A percentile compares a stretch with the other conserved stretches of the same genome.
Conservation (phyloP, 2,797 vertebrate genomes). For the Macroramphosus scolopax region DNA sequence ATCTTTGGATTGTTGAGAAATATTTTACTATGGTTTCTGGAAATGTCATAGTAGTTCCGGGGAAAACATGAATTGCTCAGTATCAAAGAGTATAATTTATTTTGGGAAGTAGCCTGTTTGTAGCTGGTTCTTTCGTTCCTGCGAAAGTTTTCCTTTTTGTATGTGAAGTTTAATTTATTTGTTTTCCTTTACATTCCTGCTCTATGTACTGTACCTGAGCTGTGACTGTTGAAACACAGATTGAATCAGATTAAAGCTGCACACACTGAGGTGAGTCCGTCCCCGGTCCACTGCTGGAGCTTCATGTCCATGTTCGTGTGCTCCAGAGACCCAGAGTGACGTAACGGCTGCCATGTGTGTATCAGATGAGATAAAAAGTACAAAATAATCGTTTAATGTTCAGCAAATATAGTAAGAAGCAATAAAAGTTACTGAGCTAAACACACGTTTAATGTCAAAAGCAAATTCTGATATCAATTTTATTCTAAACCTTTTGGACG, state of each 20-base stretch:
- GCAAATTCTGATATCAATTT: too few relatives aligned
- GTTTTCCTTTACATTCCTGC: slow-evolving; percentile 47
- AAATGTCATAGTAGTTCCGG: slow-evolving; percentile 37
- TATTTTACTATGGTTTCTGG: slow-evolving; percentile 35
- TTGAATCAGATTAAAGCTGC: background rate
- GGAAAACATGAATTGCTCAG: slow-evolving; percentile 20
- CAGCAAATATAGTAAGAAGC: too few relatives aligned
- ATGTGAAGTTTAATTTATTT: slow-evolving; percentile 49
- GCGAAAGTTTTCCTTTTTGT: slow-evolving; percentile 1
- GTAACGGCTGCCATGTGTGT: too few relatives aligned
- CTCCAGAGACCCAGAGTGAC: too few relatives aligned
- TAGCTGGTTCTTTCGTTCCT: slow-evolving; percentile 39
- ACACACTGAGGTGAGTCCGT: background rate
- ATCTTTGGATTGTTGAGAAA: slow-evolving; percentile 41
- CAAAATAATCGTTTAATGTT: too few relatives aligned
- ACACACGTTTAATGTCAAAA: too few relatives aligned
- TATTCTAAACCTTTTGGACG: too few relatives aligned
- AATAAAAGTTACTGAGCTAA: too few relatives aligned
- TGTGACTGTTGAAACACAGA: slow-evolving; percentile 23
- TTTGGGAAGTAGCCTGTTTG: slow-evolving; percentile 52
- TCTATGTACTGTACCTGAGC: slow-evolving; percentile 31
- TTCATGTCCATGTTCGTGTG: too few relatives aligned
- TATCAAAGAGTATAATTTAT: slow-evolving; percentile 58
- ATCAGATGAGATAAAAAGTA: too few relatives aligned
- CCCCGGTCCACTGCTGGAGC: too few relatives aligned